A percentile compares a stretch with the other conserved stretches of the same genome.
Conservation (phyloP, 2,113 vertebrate species). For the Clinocottus analis region DNA sequence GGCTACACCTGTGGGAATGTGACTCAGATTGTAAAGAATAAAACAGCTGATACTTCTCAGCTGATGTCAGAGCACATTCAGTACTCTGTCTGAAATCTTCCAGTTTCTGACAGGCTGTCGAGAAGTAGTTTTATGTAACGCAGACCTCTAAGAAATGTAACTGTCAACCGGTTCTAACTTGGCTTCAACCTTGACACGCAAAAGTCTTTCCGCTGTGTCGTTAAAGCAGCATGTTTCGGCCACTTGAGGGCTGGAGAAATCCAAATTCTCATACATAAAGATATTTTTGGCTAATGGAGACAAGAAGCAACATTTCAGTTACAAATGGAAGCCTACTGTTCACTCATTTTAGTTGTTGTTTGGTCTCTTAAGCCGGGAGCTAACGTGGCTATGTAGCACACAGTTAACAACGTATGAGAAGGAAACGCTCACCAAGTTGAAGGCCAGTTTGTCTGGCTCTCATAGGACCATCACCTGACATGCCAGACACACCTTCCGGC, state of each 20-base stretch:
- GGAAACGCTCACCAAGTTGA: neutral
- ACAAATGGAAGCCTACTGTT: neutral
- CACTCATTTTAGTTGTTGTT: neutral
- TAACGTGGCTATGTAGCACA: neutral
- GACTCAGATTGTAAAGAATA: neutral
- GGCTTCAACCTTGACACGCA: neutral
- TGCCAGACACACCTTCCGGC: neutral
- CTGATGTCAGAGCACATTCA: neutral
- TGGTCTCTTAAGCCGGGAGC: neutral
- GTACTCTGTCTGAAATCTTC: neutral
- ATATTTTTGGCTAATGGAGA: neutral
- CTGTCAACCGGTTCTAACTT: neutral
- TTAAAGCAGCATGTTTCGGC: neutral
- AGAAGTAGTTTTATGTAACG: neutral
- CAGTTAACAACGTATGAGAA: no score
- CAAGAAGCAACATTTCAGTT: neutral
- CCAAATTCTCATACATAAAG: neutral
- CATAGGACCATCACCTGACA: neutral
- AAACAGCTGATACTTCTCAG: neutral
- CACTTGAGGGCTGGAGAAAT: neutral
- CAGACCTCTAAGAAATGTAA: neutral
- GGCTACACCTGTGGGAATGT: conserved; percentile 2
- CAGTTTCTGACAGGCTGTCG: neutral
- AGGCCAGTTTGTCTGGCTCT: neutral
- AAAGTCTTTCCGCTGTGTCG: neutral